These are phyloP conservation scores for Dryocosmus kuriphilus DNA, from an alignment of 2,888 invertebrate genomes.

Conservation along the genomic window DNA sequence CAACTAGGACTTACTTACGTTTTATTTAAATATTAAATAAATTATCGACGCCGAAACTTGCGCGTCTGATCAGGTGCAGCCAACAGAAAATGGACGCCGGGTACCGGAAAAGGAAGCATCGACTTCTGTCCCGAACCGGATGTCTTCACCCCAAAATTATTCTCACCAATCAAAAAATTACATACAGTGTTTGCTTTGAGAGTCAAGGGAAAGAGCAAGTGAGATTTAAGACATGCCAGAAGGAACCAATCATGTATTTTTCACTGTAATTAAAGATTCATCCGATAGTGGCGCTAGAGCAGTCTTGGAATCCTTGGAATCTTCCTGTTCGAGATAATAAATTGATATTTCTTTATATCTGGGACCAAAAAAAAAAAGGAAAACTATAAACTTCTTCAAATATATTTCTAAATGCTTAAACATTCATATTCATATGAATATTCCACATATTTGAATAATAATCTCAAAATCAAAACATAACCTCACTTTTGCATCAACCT, in stretches of 20 bases:
- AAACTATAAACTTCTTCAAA: neutral
- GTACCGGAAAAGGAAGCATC: conserved; percentile 72
- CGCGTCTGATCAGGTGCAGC: conserved; percentile 49
- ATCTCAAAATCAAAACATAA: neutral
- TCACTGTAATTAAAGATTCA: neutral
- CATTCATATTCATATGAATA: neutral
- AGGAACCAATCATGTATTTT: conserved; percentile 4
- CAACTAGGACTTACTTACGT: conserved; percentile 57
- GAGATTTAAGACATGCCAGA: neutral
- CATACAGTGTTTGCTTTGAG: neutral
- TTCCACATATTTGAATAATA: neutral
- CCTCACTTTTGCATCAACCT: neutral
- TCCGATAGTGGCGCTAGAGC: neutral
- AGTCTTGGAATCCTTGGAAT: no score
- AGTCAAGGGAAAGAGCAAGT: conserved; percentile 7
- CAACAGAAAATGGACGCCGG: conserved; percentile 73
- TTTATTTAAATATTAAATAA: conserved; percentile 48
- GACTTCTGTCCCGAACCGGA: conserved; percentile 52
- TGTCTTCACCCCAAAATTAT: neutral
- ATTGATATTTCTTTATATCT: neutral
- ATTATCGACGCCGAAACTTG: conserved; percentile 51
- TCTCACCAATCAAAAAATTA: neutral
- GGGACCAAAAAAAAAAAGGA: neutral
- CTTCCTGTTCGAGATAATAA: neutral
- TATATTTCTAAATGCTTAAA: neutral